A percentile compares a stretch with the other conserved stretches of the same genome.
These are phyloP conservation scores for Trachurus trachurus DNA, from an alignment of 2,797 vertebrate genomes.

Conservation along the genomic window DNA sequence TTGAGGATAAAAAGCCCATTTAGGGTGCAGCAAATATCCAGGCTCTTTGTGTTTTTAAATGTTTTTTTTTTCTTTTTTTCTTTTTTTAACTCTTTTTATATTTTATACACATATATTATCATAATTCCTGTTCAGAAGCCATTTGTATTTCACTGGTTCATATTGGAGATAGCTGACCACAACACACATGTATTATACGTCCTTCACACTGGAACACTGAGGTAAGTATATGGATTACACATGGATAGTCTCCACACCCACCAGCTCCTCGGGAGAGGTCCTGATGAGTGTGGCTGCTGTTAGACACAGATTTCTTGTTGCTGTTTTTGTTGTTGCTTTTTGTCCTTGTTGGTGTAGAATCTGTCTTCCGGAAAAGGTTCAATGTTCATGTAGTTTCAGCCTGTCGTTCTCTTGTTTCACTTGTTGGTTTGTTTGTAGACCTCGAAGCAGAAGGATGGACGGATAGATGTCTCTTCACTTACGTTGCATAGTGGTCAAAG, in stretches of 20 bases:
- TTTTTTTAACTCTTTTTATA: constrained; percentile 48
- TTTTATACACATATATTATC: constrained; percentile 83
- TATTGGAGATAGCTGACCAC: constrained; percentile 89
- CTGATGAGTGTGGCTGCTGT: constrained; percentile 74
- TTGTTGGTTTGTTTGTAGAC: constrained; percentile 65
- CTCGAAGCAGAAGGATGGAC: constrained; percentile 69
- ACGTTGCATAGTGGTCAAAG: constrained; percentile 99
- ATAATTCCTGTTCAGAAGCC: constrained; percentile 83
- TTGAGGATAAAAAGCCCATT: constrained; percentile 87
- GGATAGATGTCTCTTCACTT: constrained; percentile 83
- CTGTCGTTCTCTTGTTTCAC: constrained; percentile 51
- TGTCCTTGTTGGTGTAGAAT: constrained; percentile 65
- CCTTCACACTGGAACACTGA: constrained; percentile 91
- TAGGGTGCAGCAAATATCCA: constrained; percentile 90
- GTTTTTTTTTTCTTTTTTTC: constrained; percentile 33
- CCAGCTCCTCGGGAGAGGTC: constrained; percentile 69
- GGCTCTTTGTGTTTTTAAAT: constrained; percentile 80
- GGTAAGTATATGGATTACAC: constrained; percentile 91
- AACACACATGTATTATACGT: constrained; percentile 86
- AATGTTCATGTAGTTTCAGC: constrained; percentile 52
- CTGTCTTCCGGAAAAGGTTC: constrained; percentile 70
- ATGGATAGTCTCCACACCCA: constrained; percentile 80
- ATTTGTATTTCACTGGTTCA: constrained; percentile 84
- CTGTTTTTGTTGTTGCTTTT: constrained; percentile 69
- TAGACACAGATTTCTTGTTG: constrained; percentile 73